These are phyloP conservation scores for Oxytorus armatus DNA, from an alignment of 2,888 invertebrate species.

Conservation along the genomic window DNA sequence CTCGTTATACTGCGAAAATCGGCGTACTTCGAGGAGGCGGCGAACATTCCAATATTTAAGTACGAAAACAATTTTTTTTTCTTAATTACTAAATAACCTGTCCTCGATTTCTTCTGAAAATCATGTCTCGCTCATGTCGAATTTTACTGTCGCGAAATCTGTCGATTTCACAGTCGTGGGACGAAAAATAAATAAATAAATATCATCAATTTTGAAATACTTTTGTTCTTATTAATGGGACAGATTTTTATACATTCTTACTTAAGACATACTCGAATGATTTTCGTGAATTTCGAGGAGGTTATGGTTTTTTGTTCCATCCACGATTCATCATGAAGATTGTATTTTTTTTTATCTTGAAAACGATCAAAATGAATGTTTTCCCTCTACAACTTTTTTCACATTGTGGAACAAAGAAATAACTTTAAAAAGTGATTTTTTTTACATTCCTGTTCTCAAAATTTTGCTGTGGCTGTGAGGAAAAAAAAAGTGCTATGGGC, in stretches of 20 bases:
- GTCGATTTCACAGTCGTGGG: neutral
- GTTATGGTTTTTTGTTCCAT: conserved; percentile 28
- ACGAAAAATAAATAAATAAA: conserved; percentile 32
- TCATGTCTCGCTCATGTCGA: conserved; percentile 60
- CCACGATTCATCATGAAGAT: neutral
- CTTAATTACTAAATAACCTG: conserved; percentile 39
- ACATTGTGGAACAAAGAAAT: neutral
- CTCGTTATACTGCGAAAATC: conserved; percentile 43
- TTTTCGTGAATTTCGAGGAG: neutral
- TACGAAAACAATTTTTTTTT: conserved; percentile 70
- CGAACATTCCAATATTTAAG: conserved; percentile 73
- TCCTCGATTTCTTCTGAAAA: conserved; percentile 22
- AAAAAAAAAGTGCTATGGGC: neutral
- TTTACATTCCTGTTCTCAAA: neutral
- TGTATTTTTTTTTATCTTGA: neutral
- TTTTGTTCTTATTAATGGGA: neutral
- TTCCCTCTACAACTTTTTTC: too few species aligned
- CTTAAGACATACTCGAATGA: conserved; percentile 2
- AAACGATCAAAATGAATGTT: too few species aligned
- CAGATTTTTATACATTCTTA: conserved; percentile 61
- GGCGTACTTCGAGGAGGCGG: conserved; percentile 65
- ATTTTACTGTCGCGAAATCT: conserved; percentile 13
- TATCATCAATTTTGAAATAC: neutral
- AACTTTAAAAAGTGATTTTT: neutral
- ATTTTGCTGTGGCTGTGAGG: neutral